Evolutionary conservation across 2,797 vertebrate species (phyloP).

Genomic region (Mergus octosetaceus): DNA sequence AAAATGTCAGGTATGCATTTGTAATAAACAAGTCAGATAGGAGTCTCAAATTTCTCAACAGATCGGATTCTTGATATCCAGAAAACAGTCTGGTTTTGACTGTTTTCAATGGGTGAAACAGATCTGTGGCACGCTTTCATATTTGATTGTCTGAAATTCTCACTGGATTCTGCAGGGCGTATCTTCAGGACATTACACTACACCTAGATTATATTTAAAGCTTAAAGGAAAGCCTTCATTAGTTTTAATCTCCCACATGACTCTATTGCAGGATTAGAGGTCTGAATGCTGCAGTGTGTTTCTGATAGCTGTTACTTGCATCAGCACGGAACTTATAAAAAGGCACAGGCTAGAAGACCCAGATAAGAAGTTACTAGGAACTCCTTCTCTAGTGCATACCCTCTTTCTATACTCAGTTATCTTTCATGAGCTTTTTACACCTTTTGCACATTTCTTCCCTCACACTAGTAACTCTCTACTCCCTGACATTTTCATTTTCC

Average conservation of each 20-base stretch:
- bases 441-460: not conserved
- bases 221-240: conserved; percentile 42
- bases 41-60: not conserved
- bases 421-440: not conserved
- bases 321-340: not conserved
- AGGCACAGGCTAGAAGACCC: not conserved
- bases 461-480: not conserved
- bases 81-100: not conserved
- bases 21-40: not conserved
- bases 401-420: not conserved
- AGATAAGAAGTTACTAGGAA: conserved; percentile 27
- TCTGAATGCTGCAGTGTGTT: conserved; percentile 12
- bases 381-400: not conserved
- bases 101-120: not conserved
- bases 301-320: conserved; percentile 44
- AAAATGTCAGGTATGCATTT: not conserved
- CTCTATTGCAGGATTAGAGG: conserved; percentile 6
- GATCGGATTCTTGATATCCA: not conserved
- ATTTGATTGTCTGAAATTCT: not conserved
- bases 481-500: not conserved
- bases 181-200: not conserved
- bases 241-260: conserved; percentile 32
- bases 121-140: not conserved
- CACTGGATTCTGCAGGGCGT: not conserved
- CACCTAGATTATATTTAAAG: conserved; percentile 29